Conservation (phyloP, 1,140 invertebrate species). For the Drosophila pandora region DNA sequence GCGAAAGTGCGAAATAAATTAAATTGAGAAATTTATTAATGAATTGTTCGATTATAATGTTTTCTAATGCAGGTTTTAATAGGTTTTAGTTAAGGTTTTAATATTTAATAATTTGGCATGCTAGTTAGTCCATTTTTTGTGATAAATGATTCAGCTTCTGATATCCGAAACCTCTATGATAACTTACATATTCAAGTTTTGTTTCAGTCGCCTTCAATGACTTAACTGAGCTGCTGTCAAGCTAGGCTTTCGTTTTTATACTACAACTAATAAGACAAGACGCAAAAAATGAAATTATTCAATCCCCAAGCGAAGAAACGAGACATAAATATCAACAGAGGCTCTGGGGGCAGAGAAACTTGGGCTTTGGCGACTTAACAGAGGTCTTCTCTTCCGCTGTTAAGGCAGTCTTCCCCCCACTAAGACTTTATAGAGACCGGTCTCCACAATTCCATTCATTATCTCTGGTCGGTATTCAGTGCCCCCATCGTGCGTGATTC, state of each 20-base stretch:
- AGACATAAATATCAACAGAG: not conserved
- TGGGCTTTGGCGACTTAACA: not conserved
- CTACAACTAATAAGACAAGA: too few relatives aligned
- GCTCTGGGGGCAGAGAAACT: not conserved
- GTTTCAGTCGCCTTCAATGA: not conserved
- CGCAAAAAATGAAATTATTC: not conserved
- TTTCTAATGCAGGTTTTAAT: not conserved
- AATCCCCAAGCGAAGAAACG: not conserved
- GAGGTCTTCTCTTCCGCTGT: not conserved
- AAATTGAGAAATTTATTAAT: slow-evolving; percentile 65
- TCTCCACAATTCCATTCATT: slow-evolving; percentile 15
- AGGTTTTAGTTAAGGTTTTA: not conserved
- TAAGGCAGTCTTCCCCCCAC: not conserved
- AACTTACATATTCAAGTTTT: slow-evolving; percentile 32
- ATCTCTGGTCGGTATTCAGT: slow-evolving; percentile 39
- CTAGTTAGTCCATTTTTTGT: too few relatives aligned
- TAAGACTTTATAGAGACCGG: too few relatives aligned
- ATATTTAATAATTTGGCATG: too few relatives aligned
- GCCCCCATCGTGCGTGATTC: slow-evolving; percentile 58
- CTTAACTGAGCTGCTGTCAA: slow-evolving; percentile 34
- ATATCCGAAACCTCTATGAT: not conserved
- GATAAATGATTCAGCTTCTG: not conserved
- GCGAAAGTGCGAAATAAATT: slow-evolving; percentile 62
- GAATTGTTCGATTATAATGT: slow-evolving; percentile 8
- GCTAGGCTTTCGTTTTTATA: slow-evolving; percentile 50